Evolutionary conservation across 1,140 invertebrate genomes (phyloP).

Genomic region (Heterodera carotae): DNA sequence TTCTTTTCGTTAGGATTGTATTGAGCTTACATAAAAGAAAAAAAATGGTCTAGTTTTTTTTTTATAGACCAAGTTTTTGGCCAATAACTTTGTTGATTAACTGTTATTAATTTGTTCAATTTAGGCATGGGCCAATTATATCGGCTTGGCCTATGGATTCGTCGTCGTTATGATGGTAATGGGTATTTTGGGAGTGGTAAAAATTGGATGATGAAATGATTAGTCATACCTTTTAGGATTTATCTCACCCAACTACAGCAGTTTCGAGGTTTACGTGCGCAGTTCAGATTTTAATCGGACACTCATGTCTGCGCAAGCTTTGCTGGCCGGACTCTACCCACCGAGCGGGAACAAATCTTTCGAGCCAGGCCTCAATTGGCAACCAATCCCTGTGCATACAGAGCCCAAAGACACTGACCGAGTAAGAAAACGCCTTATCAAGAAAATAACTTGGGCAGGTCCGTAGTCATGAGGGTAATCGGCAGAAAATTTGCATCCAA

Average conservation of each 20-base stretch:
- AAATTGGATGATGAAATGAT: no score
- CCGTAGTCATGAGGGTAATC: no score
- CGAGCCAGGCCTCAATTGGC: conserved; percentile 57
- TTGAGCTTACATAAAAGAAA: neutral
- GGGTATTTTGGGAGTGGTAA: conserved; percentile 33
- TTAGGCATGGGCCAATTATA: conserved; percentile 57
- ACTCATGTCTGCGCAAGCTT: conserved; percentile 64
- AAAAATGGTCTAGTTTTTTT: conserved; percentile 1
- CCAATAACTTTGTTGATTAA: neutral
- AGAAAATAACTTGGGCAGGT: no score
- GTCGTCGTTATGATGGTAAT: conserved; percentile 56
- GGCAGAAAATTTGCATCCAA: no score
- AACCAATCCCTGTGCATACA: conserved; percentile 66
- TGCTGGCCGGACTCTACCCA: conserved; percentile 65
- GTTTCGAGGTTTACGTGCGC: conserved; percentile 56
- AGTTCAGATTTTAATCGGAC: conserved; percentile 65
- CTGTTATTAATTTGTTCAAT: neutral
- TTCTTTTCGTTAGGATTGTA: no score
- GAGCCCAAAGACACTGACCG: conserved; percentile 50
- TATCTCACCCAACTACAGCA: conserved; percentile 23
- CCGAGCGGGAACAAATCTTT: conserved; percentile 45
- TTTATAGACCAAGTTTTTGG: conserved; percentile 2
- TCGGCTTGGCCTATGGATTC: conserved; percentile 52
- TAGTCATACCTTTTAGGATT: conserved; percentile 49
- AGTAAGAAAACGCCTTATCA: conserved; percentile 31